Evolutionary conservation across 2,888 invertebrate species (phyloP), one percentile per base, ranked within the genome.

Genomic region (Pammene fasciana): DNA sequence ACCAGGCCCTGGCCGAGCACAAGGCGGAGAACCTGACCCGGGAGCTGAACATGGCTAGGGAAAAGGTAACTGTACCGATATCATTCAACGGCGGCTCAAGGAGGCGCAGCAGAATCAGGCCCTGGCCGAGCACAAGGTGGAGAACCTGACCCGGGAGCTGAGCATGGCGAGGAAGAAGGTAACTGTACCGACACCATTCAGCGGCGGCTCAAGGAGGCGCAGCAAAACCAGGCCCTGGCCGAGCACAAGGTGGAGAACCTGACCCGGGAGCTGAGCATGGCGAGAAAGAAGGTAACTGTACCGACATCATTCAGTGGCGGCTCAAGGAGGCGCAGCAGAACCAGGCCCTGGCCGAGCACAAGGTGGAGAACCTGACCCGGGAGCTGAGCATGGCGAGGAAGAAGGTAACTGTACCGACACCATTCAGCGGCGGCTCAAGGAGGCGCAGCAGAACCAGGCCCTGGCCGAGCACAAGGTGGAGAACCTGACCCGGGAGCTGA

Each of bases 241-340:
- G 95, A 96, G 77, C 93, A 95, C 66, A 95, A 94, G 75, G 94
- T 94, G n/a, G 95, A 95, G 75, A 94, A 95, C 70, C 83, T 95
- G 11, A 93, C 94, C 0, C 89, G 94, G 34, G 95, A 95, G 78
- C 87, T 95, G 11, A 92, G 94, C 75, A 90, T 92, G 16, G 94
- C 94, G 18, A 92, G 94, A 74, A 94, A 95, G 72, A 94, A 95
- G 86, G 93, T 94, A 72, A 14, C 11, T 0, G n/a, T 38, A 9
- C 7, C 7, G 38, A 38, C 9, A 38, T 38, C 26, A 26, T 26
- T n/a, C 95, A 96, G 81, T 79, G 94, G 76, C 94, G 94, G 74
- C 82, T 96, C 57, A 95, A 95, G 79, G 95, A 96, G 78, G 94
- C 94, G 0, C 95, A 95, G 76, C 95, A 95, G 75, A 87, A 94